Base-by-base conservation (phyloP, 2,113 vertebrate species). In the Ursus arctos region DNA sequence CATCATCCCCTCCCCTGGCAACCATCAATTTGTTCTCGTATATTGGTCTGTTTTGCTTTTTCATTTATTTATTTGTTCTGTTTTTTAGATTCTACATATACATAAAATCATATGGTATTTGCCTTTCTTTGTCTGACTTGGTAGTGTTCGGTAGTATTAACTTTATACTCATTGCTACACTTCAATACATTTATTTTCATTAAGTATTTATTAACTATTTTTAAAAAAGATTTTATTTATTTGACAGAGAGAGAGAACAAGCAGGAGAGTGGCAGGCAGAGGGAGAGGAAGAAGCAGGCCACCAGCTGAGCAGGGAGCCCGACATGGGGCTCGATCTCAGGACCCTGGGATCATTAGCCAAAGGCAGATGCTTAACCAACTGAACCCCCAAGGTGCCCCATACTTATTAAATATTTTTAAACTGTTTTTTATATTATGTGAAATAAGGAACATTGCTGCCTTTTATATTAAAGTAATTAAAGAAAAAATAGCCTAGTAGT, bases 391-490 rank as follows among this genome's bases (percentile, higher is more conserved):
- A 67, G 31, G 63, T 33, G 31, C 6, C 63, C 63, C 6, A 6
- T 33, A 67, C 16, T 67, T 33, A 33, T 33, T 67, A 21, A 69
- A 69, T 69, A 69, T 33, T 96, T 96, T 72, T 69, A 91, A 94
- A 72, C 16, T 22, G 65, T 96, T 97, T 91, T 84, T 55, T 47
- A 86, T 36, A 74, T 40, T 86, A 71, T 97, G 87, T 97, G 95
- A 96, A 96, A 81, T 95, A 88, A 97, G 65, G 14, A 95, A 90
- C 40, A 92, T 53, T 87, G 85, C 74, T 95, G 57, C 96, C 97
- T 97, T 98, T 97, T 98, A 74, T 97, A 97, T 97, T 96, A 96
- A 98, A 97, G 67, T 65, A 92, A 95, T 85, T 96, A 90, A 94
- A 90, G 77, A 91, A 96, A 95, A 94, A 74, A 72, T 24, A 43